Evolutionary conservation across 2,113 vertebrate genomes (phyloP), one percentile per base, ranked within the genome.

Genomic region (Excalfactoria chinensis): DNA sequence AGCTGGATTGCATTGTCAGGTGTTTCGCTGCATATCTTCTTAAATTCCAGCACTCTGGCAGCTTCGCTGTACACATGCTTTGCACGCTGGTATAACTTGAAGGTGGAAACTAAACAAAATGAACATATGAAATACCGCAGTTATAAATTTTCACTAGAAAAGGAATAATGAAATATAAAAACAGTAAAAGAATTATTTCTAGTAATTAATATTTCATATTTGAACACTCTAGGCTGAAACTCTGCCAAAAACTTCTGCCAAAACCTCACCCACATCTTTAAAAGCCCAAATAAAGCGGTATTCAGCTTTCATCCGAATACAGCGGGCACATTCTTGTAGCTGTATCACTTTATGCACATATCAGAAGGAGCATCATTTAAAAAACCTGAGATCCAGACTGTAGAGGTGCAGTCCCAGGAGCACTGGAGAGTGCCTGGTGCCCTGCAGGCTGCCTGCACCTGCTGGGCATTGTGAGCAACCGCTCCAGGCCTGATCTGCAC

Each of bases 1-100:
- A 98, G 98, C 90, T 94, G 95, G 64, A 98, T 37, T 8, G 97
- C 96, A 1, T 97, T 97, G 28, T 94, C 97, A 48, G 98, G 98
- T 72, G 97, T 96, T 53, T 98, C 96, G 1, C 97, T 97, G 67
- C 99, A 99, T 71, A 98, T 97, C 58, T 97, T 97, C 97, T 98
- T 97, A 73, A 99, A 99, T 70, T 93, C 97, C 92, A 98, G 97
- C 86, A 99, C 99, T 34, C 99, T 98, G 0, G 98, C 98, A 13
- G 99, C 99, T 95, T 99, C 99, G 0, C 98, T 95, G 46, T 99
- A 99, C 87, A 99, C 99, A 2, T 99, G 99, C 95, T 97, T 98
- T 56, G 99, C 98, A 82, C 99, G 98, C 96, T 99, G 99, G 97
- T 99, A 96, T 63, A 99, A 96, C 97, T 98, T 99, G 91, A 99